These are phyloP conservation scores for Spheniscus mendiculus DNA, from an alignment of 2,113 vertebrate genomes.

Conservation along the genomic window DNA sequence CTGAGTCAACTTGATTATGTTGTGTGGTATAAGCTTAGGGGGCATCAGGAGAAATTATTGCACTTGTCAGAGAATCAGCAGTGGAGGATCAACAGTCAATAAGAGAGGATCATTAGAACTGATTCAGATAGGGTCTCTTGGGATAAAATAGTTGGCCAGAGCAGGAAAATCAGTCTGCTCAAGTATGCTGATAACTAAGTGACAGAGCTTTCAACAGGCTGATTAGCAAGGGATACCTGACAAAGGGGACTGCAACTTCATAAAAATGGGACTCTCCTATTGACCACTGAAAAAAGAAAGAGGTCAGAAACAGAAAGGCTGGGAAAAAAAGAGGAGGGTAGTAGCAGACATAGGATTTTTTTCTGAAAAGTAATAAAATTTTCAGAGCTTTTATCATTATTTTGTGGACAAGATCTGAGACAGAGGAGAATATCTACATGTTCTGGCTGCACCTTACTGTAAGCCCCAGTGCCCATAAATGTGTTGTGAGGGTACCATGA, in stretches of 20 bases:
- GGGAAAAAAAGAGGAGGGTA: fast-evolving
- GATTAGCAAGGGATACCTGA: neutral
- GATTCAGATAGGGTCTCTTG: neutral
- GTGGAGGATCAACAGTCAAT: neutral
- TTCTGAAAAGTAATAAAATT: neutral
- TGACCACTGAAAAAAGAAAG: neutral
- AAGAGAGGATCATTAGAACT: slow-evolving; percentile 4
- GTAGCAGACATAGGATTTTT: neutral
- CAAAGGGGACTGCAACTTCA: neutral
- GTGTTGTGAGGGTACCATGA: neutral
- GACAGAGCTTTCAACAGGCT: neutral
- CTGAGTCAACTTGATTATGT: neutral
- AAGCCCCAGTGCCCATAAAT: neutral
- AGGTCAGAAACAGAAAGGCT: neutral
- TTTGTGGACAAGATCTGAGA: neutral
- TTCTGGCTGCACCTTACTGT: neutral
- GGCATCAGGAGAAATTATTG: neutral
- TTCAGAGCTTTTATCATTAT: neutral
- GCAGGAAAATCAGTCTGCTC: neutral
- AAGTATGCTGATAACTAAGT: neutral
- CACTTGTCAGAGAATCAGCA: neutral
- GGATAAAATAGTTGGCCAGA: neutral
- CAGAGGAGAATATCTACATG: neutral
- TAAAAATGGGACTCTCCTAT: neutral
- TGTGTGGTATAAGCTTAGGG: neutral